These are phyloP conservation scores for Gymnobelideus leadbeateri DNA, from an alignment of 2,113 vertebrate species.

Conservation along the genomic window DNA sequence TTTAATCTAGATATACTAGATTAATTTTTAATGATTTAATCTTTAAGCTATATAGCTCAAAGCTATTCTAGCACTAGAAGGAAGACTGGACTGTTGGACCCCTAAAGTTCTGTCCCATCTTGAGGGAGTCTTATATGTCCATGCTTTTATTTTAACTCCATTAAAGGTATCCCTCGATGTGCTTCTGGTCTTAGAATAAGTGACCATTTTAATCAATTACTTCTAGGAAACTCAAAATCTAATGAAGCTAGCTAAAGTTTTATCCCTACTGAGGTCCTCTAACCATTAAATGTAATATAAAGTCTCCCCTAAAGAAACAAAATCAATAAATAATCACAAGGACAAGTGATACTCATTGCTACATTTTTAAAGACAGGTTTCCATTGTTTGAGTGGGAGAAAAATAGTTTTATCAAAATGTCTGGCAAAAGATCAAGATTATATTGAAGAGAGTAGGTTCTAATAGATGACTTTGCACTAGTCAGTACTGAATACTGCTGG, in stretches of 20 bases:
- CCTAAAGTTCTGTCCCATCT: background rate
- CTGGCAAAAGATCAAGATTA: constrained; percentile 51
- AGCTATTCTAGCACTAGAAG: background rate
- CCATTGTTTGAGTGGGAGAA: constrained; percentile 37
- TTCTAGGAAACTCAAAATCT: background rate
- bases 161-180: background rate
- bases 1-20: background rate
- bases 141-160: background rate
- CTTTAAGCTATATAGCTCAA: background rate
- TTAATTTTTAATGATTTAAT: no score
- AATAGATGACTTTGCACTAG: constrained; percentile 32
- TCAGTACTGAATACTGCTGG: constrained; percentile 34
- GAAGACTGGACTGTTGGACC: background rate
- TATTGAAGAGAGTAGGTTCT: constrained; percentile 63
- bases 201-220: background rate
- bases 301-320: constrained; percentile 24
- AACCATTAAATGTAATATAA: constrained; percentile 37
- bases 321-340: constrained; percentile 41
- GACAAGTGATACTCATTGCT: background rate
- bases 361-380: constrained; percentile 59
- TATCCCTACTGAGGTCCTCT: background rate
- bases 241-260: background rate
- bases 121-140: background rate
- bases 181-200: background rate
- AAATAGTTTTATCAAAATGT: constrained; percentile 52